phyloP scores from a whole-genome alignment of 2,113 vertebrate species.

The Sisor rabdophorus region DNA sequence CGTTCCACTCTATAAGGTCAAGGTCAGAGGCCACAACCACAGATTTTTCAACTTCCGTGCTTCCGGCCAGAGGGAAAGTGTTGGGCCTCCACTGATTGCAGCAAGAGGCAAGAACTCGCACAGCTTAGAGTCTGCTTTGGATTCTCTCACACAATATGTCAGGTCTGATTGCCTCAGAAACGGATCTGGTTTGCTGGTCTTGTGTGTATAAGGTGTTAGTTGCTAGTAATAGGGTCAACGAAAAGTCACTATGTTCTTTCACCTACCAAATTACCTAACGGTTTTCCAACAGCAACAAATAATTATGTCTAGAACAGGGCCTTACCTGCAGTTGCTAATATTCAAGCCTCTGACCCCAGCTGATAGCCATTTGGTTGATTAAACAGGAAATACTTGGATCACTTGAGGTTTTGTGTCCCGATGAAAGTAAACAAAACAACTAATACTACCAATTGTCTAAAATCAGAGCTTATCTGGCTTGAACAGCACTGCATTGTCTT shows the following conservation, averaged over 20 bases:
- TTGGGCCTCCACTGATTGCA: slow-evolving; percentile 36
- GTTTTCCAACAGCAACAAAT: slow-evolving; percentile 24
- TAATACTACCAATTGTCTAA: not conserved
- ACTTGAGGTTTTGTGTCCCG: slow-evolving; percentile 1
- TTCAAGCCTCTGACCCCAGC: slow-evolving; percentile 21
- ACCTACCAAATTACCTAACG: slow-evolving; percentile 30
- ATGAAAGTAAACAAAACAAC: slow-evolving; percentile 11
- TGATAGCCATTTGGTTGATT: slow-evolving; percentile 30
- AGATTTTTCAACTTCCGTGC: slow-evolving; percentile 22
- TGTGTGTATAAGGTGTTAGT: slow-evolving; percentile 5
- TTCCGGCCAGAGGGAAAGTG: slow-evolving; percentile 29
- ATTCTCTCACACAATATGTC: not conserved
- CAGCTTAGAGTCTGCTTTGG: slow-evolving; percentile 1
- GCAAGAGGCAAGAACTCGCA: not conserved
- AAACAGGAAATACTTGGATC: slow-evolving; percentile 17
- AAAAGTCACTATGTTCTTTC: slow-evolving; percentile 23
- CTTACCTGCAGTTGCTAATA: slow-evolving; percentile 8
- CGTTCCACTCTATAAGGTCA: slow-evolving; percentile 1
- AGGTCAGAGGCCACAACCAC: slow-evolving; percentile 38
- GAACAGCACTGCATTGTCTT: slow-evolving; percentile 2
- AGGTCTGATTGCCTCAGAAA: slow-evolving; percentile 17
- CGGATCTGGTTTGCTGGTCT: slow-evolving; percentile 24
- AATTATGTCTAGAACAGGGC: slow-evolving; percentile 13
- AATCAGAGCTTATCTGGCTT: slow-evolving; percentile 18
- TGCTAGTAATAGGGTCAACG: slow-evolving; percentile 23